These are phyloP conservation scores for Conops quadrifasciatus DNA, from an alignment of 2,888 invertebrate genomes.

Conservation along the genomic window DNA sequence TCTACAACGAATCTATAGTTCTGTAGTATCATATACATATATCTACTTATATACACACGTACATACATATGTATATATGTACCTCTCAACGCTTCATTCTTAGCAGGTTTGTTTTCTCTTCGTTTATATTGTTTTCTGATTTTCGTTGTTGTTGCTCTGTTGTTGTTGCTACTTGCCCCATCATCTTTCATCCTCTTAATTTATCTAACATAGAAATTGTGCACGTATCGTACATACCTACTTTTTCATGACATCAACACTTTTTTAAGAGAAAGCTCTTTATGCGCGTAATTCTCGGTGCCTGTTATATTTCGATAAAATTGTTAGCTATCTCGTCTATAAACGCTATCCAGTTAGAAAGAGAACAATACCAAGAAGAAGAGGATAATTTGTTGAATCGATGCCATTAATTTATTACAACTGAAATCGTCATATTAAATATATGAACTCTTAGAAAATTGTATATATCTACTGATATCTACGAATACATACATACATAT, in stretches of 20 bases:
- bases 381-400: neutral
- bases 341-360: neutral
- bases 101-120: too few relatives aligned
- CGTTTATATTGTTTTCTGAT: neutral
- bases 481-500: too few relatives aligned
- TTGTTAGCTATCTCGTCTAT: constrained; percentile 48
- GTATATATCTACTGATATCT: too few relatives aligned
- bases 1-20: too few relatives aligned
- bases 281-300: constrained; percentile 45
- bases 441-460: too few relatives aligned
- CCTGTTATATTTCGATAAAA: constrained; percentile 60
- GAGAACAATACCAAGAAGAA: neutral
- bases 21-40: too few relatives aligned
- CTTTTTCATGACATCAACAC: constrained; percentile 16
- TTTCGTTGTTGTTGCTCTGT: neutral
- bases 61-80: too few relatives aligned
- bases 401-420: neutral
- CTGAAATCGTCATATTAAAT: neutral
- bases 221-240: neutral
- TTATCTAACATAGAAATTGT: too few relatives aligned
- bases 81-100: too few relatives aligned
- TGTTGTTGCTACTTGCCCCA: constrained; percentile 6
- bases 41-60: too few relatives aligned
- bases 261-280: neutral
- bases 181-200: constrained; percentile 9